Evolutionary conservation across 2,888 invertebrate species (phyloP).

Genomic region (Megaustenia siamemsis): DNA sequence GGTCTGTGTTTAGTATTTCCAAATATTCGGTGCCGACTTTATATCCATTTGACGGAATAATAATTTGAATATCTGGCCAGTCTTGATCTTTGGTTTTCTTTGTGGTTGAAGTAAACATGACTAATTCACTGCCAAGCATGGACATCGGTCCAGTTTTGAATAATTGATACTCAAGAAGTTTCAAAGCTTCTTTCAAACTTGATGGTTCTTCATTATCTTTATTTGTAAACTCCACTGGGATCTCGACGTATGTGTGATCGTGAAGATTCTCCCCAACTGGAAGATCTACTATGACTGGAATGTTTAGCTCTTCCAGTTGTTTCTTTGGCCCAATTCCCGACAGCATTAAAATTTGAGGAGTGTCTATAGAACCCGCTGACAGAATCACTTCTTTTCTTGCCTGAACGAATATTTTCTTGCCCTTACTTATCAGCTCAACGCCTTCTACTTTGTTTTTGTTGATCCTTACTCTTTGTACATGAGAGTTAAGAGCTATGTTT

Average conservation of each 20-base stretch:
- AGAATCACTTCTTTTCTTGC: conserved; percentile 40
- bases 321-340: conserved; percentile 47
- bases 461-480: conserved; percentile 32
- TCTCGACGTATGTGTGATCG: conserved; percentile 2
- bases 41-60: background rate
- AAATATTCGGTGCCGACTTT: background rate
- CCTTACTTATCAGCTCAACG: conserved; percentile 25
- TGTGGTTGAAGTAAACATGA: background rate
- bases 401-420: conserved; percentile 12
- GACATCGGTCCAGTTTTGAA: conserved; percentile 7
- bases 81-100: conserved; percentile 1
- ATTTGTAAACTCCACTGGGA: background rate
- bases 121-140: background rate
- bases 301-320: conserved; percentile 23
- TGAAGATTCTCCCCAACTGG: conserved; percentile 35
- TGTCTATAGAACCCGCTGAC: conserved; percentile 35
- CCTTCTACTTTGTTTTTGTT: conserved; percentile 14
- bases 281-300: conserved; percentile 19
- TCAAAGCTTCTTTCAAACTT: background rate
- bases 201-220: background rate
- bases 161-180: background rate
- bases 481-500: conserved; percentile 62
- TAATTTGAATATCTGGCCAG: conserved; percentile 40
- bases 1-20: background rate
- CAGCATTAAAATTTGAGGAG: conserved; percentile 50